A percentile compares a stretch with the other conserved stretches of the same genome.
Evolutionary conservation across 1,140 invertebrate species (phyloP).

Genomic region (Drosophila punjabiensis): DNA sequence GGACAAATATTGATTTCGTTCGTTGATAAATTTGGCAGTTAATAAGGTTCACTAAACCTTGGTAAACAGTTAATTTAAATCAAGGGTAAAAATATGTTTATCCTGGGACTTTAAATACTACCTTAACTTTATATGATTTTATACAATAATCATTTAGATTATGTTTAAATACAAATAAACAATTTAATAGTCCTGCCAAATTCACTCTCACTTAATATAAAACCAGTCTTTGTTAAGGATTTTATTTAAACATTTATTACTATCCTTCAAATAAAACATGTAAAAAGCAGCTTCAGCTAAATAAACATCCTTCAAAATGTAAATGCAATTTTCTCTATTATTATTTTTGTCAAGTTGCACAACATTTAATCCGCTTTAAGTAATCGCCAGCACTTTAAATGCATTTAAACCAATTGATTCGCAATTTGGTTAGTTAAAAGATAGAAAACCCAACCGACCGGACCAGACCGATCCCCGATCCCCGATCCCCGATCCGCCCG

Average conservation of each 20-base stretch:
- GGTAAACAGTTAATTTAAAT: background rate
- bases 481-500: constrained; percentile 6
- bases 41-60: constrained; percentile 10
- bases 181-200: background rate
- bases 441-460: constrained; percentile 38
- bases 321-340: background rate
- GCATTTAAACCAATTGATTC: constrained; percentile 52
- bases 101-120: background rate
- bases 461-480: background rate
- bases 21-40: background rate
- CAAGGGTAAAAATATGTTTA: background rate
- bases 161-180: background rate
- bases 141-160: background rate
- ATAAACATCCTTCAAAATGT: background rate
- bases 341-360: constrained; percentile 2
- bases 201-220: background rate
- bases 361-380: constrained; percentile 31
- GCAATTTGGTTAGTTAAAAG: constrained; percentile 47
- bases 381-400: constrained; percentile 42
- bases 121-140: background rate
- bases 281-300: background rate
- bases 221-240: background rate
- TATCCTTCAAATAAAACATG: too few species aligned
- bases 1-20: constrained; percentile 12
- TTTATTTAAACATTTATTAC: background rate